phyloP scores from a whole-genome alignment of 1,140 invertebrate species.

The Tenebrio molitor region DNA sequence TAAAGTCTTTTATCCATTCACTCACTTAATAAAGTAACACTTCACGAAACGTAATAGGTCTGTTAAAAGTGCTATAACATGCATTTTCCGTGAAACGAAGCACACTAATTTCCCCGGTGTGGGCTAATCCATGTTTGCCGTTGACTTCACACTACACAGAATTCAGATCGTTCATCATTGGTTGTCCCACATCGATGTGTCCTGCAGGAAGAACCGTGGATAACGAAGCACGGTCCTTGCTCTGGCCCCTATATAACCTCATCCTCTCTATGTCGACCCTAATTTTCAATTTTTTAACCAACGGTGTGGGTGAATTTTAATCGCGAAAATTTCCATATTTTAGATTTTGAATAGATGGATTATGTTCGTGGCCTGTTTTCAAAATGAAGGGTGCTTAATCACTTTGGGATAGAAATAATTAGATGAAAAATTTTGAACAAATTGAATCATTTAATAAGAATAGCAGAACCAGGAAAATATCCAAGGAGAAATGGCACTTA shows the following conservation, averaged over 20 bases:
- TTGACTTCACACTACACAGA: constrained; percentile 26
- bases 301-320: constrained; percentile 38
- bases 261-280: constrained; percentile 14
- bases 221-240: neutral
- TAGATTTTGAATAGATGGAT: constrained; percentile 37
- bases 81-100: constrained; percentile 37
- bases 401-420: constrained; percentile 9
- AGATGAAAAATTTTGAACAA: neutral
- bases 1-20: too few species aligned
- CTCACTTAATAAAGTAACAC: constrained; percentile 8
- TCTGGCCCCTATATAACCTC: constrained; percentile 5
- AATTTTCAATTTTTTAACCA: constrained; percentile 40
- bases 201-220: constrained; percentile 17
- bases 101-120: constrained; percentile 17
- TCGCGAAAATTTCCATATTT: constrained; percentile 37
- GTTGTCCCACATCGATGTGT: constrained; percentile 29
- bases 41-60: constrained; percentile 17
- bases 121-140: constrained; percentile 37
- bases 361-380: constrained; percentile 30
- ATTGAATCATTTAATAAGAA: neutral
- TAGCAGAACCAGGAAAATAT: too few species aligned
- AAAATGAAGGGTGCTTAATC: constrained; percentile 33
- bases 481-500: too few species aligned
- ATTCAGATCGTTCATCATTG: constrained; percentile 32
- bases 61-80: constrained; percentile 31